Base-by-base conservation (phyloP, 2,113 vertebrate species). In the Pteropus alecto region DNA sequence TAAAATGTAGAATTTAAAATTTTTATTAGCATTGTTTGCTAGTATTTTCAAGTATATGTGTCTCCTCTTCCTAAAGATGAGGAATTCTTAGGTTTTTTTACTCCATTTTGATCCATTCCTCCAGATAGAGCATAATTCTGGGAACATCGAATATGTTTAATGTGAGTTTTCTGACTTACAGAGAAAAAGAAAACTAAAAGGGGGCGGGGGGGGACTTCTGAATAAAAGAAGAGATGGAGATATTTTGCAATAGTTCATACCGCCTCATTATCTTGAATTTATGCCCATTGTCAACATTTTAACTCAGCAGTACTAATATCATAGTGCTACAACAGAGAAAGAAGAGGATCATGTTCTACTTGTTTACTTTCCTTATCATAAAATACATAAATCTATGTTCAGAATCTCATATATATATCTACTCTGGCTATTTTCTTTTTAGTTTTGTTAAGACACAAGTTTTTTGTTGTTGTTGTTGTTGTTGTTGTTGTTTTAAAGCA, bases 361-460 rank as follows among this genome's bases (percentile, higher is more conserved):
- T 63, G 9, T 88, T 97, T 96, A 58, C 24, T 41, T 93, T 87
- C 21, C 43, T 90, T 79, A 89, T 28, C 33, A 51, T 41, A 73
- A 94, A 83, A 63, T 82, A 19, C 15, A 83, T 63, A 85, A 58
- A 68, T 92, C 9, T 78, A 3, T 54, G 30, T 33, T 13, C 28
- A 86, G 41, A 12, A 78, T 79, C 15, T 92, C 18, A 24, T 68
- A 4, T 70, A 41, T 68, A 48, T 89, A 61, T 71, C 24, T 82
- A 68, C 5, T 79, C 16, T 82, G 48, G 16, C 15, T 92, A 61
- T 82, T 67, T 87, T 54, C 38, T 92, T 95, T 82, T 87, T 51
- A 43, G 21, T 6, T 8, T 26, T 87, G 56, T 84, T 84, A 93
- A 90, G 18, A 79, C 16, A 38, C 30, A 78, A 43, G 6, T 0